Percentiles rank a stretch among this genome's conserved stretches.
Evolutionary conservation across 2,888 invertebrate species (phyloP).

Genomic region (Ganaspis brasiliensis): DNA sequence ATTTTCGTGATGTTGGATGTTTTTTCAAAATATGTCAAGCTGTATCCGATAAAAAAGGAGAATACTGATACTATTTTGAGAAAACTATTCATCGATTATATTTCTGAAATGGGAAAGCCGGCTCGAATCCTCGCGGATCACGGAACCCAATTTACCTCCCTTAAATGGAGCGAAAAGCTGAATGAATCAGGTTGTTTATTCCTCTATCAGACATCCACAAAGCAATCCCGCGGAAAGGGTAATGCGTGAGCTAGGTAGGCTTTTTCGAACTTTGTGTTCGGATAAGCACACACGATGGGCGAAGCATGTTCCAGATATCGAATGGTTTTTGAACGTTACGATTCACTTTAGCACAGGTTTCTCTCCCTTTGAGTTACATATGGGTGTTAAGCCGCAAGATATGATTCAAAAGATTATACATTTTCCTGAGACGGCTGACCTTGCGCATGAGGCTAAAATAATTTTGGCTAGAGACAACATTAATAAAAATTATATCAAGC

Average conservation of each 20-base stretch:
- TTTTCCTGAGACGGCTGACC: conserved; percentile 44
- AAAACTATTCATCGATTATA: conserved; percentile 16
- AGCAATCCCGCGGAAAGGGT: conserved; percentile 60
- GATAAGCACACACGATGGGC: conserved; percentile 56
- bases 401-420: conserved; percentile 47
- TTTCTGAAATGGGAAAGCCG: conserved; percentile 31
- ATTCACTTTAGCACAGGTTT: conserved; percentile 51
- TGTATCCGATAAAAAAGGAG: neutral
- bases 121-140: conserved; percentile 46
- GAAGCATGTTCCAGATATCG: conserved; percentile 50
- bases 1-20: neutral
- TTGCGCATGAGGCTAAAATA: conserved; percentile 44
- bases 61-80: neutral
- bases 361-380: conserved; percentile 54
- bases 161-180: conserved; percentile 35
- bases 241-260: conserved; percentile 57
- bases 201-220: conserved; percentile 59
- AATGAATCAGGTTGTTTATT: conserved; percentile 43
- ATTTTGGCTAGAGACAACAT: conserved; percentile 49
- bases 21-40: neutral
- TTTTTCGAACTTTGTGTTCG: conserved; percentile 54
- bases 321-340: conserved; percentile 53
- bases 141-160: conserved; percentile 54
- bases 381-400: conserved; percentile 46
- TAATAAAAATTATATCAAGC: conserved; percentile 45